These are phyloP conservation scores for Beaufortia kweichowensis DNA, from an alignment of 2,113 vertebrate genomes.

Conservation along the genomic window DNA sequence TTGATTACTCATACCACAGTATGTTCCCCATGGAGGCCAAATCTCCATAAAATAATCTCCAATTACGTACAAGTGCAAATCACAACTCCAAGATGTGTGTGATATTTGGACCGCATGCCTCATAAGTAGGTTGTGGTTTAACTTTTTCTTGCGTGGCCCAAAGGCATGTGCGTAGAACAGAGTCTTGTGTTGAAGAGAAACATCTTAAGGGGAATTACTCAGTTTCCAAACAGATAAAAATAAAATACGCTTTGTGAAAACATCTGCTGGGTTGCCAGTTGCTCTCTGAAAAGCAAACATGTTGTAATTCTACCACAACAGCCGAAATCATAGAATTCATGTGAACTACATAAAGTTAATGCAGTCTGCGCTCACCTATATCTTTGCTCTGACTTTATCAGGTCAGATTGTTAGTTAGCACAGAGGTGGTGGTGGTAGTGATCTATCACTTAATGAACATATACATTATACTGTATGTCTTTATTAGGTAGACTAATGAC, in stretches of 20 bases:
- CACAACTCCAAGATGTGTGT: conserved; percentile 14
- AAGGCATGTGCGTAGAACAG: not conserved
- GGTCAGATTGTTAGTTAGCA: conserved; percentile 8
- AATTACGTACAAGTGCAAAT: conserved; percentile 19
- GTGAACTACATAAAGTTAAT: not conserved
- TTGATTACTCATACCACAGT: conserved; percentile 15
- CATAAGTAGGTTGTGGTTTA: conserved; percentile 3
- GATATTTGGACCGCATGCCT: conserved; percentile 19
- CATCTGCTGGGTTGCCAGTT: conserved; percentile 17
- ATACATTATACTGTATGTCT: too few relatives aligned
- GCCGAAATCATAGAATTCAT: not conserved
- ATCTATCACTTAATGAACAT: too few relatives aligned
- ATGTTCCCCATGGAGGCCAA: conserved; percentile 20
- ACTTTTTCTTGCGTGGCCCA: not conserved
- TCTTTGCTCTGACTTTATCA: conserved; percentile 9
- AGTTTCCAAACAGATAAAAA: not conserved
- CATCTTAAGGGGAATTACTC: not conserved
- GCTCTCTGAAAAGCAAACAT: not conserved
- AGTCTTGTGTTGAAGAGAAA: not conserved
- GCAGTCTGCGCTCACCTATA: not conserved
- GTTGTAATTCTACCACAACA: not conserved
- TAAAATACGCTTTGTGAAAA: not conserved
- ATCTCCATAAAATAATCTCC: conserved; percentile 37
- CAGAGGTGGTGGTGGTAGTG: not conserved
- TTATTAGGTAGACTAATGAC: not conserved